Evolutionary conservation across 2,113 vertebrate genomes (phyloP).

Genomic region (Campylorhamphus procurvoides): DNA sequence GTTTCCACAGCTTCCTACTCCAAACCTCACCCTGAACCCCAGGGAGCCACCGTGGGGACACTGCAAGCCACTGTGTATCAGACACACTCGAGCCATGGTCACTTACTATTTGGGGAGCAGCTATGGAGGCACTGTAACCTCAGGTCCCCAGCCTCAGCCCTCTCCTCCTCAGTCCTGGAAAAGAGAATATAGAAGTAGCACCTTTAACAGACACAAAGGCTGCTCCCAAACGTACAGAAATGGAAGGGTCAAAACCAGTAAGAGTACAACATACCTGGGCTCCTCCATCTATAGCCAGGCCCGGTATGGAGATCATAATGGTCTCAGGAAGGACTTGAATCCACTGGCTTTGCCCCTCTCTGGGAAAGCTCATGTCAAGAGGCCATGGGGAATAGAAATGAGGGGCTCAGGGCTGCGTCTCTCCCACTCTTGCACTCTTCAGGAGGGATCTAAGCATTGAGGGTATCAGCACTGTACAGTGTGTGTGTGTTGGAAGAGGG

Average conservation of each 20-base stretch:
- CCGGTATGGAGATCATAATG: background rate
- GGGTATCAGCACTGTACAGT: background rate
- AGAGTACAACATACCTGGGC: background rate
- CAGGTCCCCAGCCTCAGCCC: slow-evolving; percentile 73
- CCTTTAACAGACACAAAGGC: slow-evolving; percentile 44
- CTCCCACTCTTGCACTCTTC: background rate
- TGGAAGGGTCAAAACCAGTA: background rate
- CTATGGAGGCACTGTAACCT: slow-evolving; percentile 75
- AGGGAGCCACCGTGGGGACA: background rate
- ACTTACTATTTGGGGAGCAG: slow-evolving; percentile 79
- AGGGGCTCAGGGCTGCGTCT: slow-evolving; percentile 15
- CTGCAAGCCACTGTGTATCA: background rate
- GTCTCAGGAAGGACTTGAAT: background rate
- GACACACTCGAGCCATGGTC: slow-evolving; percentile 28
- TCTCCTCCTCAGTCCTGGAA: slow-evolving; percentile 77
- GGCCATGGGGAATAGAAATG: slow-evolving; percentile 29
- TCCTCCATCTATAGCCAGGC: slow-evolving; percentile 31
- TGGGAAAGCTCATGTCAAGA: slow-evolving; percentile 16
- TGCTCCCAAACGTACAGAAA: background rate
- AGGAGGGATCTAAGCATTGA: background rate
- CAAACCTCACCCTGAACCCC: background rate
- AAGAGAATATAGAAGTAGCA: slow-evolving; percentile 65
- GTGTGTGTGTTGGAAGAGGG: background rate
- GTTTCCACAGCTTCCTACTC: background rate
- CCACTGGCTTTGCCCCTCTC: slow-evolving; percentile 11